These are phyloP conservation scores for Muscidifurax raptorellus DNA, from an alignment of 1,140 invertebrate species.

Conservation along the genomic window DNA sequence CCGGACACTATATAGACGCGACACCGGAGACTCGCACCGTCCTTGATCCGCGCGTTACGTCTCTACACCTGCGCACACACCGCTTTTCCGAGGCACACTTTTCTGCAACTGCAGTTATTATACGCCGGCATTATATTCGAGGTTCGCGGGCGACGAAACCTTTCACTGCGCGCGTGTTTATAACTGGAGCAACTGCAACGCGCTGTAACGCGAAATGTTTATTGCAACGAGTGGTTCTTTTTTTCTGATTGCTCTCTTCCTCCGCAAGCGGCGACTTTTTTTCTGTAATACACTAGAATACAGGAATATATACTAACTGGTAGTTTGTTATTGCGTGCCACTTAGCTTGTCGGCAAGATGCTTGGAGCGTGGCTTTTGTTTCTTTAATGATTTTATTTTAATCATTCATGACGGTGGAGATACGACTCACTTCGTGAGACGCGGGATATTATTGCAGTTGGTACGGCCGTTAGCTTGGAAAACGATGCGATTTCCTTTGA, in stretches of 20 bases:
- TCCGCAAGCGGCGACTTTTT: background rate
- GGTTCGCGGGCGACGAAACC: conserved; percentile 7
- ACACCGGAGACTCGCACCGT: conserved; percentile 16
- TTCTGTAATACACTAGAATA: background rate
- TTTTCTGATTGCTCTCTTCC: conserved; percentile 5
- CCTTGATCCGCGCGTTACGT: conserved; percentile 3
- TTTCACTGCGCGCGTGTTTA: conserved; percentile 13
- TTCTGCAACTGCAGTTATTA: conserved; percentile 21
- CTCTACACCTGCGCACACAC: background rate
- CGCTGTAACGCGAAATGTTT: background rate
- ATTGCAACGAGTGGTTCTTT: background rate
- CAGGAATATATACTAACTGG: too few relatives aligned
- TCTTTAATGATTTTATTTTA: conserved; percentile 18
- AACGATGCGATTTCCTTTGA: conserved; percentile 11
- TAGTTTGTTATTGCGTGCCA: background rate
- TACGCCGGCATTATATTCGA: conserved; percentile 10
- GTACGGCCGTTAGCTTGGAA: background rate
- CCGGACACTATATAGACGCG: conserved; percentile 49
- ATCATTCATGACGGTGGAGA: background rate
- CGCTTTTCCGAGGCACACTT: background rate
- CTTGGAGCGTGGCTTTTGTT: background rate
- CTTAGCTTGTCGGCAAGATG: background rate
- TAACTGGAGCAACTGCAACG: conserved; percentile 21
- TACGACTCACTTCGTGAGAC: background rate
- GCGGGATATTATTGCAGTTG: background rate